Evolutionary conservation across 2,888 invertebrate species (phyloP), one percentile per base, ranked within the genome.

Genomic region (Strigamia transsilvanica): DNA sequence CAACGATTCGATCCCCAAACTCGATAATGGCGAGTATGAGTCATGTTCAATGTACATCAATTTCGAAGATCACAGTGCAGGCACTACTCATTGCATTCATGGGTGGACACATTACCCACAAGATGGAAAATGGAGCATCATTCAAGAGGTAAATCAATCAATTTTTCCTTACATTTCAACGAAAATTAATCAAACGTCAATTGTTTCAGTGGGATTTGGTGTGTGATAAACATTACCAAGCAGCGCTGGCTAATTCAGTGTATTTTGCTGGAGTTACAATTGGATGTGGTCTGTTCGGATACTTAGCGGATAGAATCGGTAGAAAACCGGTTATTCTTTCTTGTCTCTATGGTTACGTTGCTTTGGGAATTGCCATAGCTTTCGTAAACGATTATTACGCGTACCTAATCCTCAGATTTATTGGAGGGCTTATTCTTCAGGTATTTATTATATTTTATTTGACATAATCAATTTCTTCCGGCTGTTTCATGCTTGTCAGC

Each of bases 401-500:
- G 15, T 89, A 89, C 83, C 84, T 88, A 77, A 85, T 86, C 1
- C 86, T 89, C 21, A 87, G 89, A 2, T 86, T 87, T 46, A 83
- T 88, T 9, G 89, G 89, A 84, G 89, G 89, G 41, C 86, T 89
- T 78, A 89, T 89, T 82, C 86, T 89, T 12, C 89, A 89, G 84
- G 88, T 84, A 79, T 81, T 78, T 61, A 77, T 38, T 38, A 5
- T 38, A 38, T 38, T 4, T 38, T 38, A 61, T 61, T 7, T 61
- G 10, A 10, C 6, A 38, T 38, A 46, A 46, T n/a, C 13, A 46
- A 46, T 13, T 46, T 46, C 15, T 10, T n/a, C 13, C 46, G n/a
- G 46, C 12, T 46, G 5, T 4, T 46, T 13, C 13, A 46, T 15
- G 46, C 46, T 15, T 38, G 38, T 46, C 46, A 46, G 9, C n/a